These are phyloP conservation scores for Yponomeuta cagnagella DNA, from an alignment of 2,888 invertebrate genomes.

Conservation along the genomic window DNA sequence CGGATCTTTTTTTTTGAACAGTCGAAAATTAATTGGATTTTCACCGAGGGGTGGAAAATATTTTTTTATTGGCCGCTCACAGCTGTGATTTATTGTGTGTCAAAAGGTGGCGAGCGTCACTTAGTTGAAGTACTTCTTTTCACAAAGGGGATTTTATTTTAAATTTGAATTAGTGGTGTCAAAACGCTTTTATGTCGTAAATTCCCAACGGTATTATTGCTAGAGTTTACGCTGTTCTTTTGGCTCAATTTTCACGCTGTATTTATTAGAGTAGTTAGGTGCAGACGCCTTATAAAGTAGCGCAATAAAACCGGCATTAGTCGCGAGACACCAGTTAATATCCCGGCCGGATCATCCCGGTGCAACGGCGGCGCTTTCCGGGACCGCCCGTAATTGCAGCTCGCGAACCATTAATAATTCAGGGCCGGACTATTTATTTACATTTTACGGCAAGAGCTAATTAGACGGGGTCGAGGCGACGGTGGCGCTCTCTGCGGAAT, in stretches of 20 bases:
- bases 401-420: conserved; percentile 21
- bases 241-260: conserved; percentile 9
- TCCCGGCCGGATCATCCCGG: conserved; percentile 14
- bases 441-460: conserved; percentile 19
- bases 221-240: neutral
- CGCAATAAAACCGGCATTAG: conserved; percentile 21
- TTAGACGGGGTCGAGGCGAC: conserved; percentile 18
- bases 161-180: conserved; percentile 43
- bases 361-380: conserved; percentile 9
- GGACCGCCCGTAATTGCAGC: conserved; percentile 19
- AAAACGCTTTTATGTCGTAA: neutral
- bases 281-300: conserved; percentile 20
- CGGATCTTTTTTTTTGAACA: conserved; percentile 61
- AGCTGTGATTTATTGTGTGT: conserved; percentile 74
- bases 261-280: conserved; percentile 16
- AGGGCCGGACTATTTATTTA: conserved; percentile 21
- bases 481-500: conserved; percentile 33
- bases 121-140: conserved; percentile 63
- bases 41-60: conserved; percentile 70
- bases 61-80: conserved; percentile 74
- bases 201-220: neutral
- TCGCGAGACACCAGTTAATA: conserved; percentile 18
- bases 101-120: conserved; percentile 74
- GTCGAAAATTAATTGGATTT: conserved; percentile 76
- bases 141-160: conserved; percentile 44